phyloP scores from a whole-genome alignment of 2,113 vertebrate genomes.

The Alligator mississippiensis region DNA sequence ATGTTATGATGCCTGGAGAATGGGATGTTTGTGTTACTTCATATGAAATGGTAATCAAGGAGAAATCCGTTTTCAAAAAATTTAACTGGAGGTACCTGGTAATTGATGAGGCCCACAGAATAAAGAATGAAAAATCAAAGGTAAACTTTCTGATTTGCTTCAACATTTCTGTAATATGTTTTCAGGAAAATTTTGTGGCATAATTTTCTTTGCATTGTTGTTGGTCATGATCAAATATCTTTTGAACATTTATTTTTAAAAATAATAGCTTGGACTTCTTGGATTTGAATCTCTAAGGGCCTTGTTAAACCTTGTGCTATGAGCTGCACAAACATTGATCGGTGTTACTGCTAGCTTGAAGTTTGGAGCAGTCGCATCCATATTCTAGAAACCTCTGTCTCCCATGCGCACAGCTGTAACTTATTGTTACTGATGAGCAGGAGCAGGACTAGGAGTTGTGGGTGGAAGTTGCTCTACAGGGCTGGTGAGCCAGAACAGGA shows the following conservation, averaged over 20 bases:
- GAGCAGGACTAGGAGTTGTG: too few relatives aligned
- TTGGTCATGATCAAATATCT: background rate
- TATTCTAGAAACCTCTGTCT: too few relatives aligned
- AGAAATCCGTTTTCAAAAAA: conserved; percentile 93
- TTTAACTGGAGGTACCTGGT: conserved; percentile 93
- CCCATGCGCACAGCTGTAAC: too few relatives aligned
- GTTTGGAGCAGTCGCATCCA: too few relatives aligned
- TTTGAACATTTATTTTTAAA: conserved; percentile 6
- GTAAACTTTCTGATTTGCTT: conserved; percentile 68
- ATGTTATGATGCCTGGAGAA: conserved; percentile 93
- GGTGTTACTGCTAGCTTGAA: too few relatives aligned
- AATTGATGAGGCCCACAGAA: conserved; percentile 92
- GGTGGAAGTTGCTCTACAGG: too few relatives aligned
- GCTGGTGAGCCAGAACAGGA: too few relatives aligned
- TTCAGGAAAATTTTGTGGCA: background rate
- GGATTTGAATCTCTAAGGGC: background rate
- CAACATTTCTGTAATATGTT: background rate
- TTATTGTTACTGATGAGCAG: too few relatives aligned
- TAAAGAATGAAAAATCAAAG: conserved; percentile 95
- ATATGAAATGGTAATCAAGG: conserved; percentile 92
- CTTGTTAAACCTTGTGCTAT: too few relatives aligned
- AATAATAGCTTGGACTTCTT: background rate
- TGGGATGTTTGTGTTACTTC: conserved; percentile 94
- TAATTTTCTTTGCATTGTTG: background rate
- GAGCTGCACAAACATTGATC: too few relatives aligned